Conservation (phyloP, 2,797 vertebrate species). For the Etheostoma nigrum region DNA sequence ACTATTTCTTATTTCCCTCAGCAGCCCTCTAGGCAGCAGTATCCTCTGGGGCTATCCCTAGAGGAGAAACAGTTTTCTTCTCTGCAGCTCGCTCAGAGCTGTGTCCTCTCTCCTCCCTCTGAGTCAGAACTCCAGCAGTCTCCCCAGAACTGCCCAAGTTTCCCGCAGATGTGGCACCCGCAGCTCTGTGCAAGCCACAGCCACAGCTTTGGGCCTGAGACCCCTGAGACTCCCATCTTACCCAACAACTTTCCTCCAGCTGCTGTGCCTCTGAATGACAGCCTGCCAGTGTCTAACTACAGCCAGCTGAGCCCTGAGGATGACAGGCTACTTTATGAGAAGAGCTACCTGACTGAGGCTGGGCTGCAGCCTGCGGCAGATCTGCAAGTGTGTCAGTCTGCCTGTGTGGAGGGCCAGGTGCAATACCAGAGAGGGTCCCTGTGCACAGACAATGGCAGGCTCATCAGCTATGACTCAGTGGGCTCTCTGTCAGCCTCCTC, state of each 20-base stretch:
- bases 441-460: constrained; percentile 93
- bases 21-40: constrained; percentile 89
- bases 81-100: constrained; percentile 93
- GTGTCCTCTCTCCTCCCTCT: constrained; percentile 93
- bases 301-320: constrained; percentile 89
- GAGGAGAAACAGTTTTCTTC: constrained; percentile 92
- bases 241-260: constrained; percentile 87
- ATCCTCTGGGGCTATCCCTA: constrained; percentile 87
- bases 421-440: constrained; percentile 95
- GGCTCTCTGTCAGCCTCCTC: constrained; percentile 95
- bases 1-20: constrained; percentile 92
- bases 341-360: constrained; percentile 90
- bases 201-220: constrained; percentile 87
- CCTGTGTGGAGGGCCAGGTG: constrained; percentile 92
- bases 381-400: constrained; percentile 94
- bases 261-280: constrained; percentile 85
- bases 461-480: constrained; percentile 98
- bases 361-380: constrained; percentile 91
- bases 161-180: constrained; percentile 90
- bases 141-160: constrained; percentile 90
- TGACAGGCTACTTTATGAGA: constrained; percentile 94
- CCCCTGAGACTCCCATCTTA: constrained; percentile 87
- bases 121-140: constrained; percentile 97
- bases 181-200: constrained; percentile 80
- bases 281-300: constrained; percentile 89